A percentile compares a stretch with the other conserved stretches of the same genome.
Conservation (phyloP, 2,888 invertebrate genomes). For the Loripinus fragilis region DNA sequence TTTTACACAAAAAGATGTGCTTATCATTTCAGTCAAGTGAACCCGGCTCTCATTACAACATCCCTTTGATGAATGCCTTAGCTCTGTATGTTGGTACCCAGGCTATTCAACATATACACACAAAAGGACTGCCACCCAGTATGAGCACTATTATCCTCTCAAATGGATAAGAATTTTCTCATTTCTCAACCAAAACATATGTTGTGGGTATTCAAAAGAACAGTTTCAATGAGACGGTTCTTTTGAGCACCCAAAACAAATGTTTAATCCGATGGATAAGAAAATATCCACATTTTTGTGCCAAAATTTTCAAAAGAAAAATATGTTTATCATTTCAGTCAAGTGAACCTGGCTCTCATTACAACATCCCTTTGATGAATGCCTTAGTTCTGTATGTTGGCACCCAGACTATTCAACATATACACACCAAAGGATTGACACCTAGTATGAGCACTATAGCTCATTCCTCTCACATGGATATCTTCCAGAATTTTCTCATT, state of each 20-base stretch:
- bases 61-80: conserved; percentile 97
- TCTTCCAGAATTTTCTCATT: no score
- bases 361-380: conserved; percentile 98
- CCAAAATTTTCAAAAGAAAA: no score
- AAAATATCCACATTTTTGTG: no score
- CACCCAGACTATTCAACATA: conserved; percentile 96
- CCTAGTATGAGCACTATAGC: conserved; percentile 98
- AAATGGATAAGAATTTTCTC: no score
- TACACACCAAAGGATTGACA: conserved; percentile 94
- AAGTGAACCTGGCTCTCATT: conserved; percentile 91
- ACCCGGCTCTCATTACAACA: conserved; percentile 96
- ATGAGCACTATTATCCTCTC: conserved; percentile 99
- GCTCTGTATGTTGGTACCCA: conserved; percentile 99
- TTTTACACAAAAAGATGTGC: no score
- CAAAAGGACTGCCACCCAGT: conserved; percentile 95
- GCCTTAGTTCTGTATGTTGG: conserved; percentile 99
- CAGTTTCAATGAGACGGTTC: no score
- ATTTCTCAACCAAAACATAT: no score
- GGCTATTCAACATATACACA: conserved; percentile 95
- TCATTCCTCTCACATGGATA: conserved; percentile 99
- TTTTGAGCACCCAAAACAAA: no score
- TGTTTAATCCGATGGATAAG: no score
- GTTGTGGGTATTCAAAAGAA: no score
- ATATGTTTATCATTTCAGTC: conserved; percentile 66
- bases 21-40: conserved; percentile 83